Base-by-base conservation (phyloP, 2,888 invertebrate genomes). In the Tetheella fluctuosa region DNA sequence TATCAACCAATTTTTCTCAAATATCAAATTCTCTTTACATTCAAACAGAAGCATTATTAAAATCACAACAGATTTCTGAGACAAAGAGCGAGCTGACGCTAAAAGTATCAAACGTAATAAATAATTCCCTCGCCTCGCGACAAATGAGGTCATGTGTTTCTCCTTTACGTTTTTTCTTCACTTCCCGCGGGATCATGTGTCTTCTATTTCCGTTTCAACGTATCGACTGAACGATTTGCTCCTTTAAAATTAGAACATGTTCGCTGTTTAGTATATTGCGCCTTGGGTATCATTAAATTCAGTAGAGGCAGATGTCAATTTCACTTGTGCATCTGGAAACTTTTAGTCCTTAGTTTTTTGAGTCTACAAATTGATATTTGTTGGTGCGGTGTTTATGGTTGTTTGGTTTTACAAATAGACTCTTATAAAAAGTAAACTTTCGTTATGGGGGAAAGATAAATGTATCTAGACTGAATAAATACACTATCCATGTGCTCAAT, bases 101-200 rank as follows among this genome's bases (percentile, higher is more conserved):
- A 77, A 83, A 86, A 84, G 89, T 91, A 91, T 90, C 89, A 88
- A 86, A 89, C 81, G 85, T 84, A 90, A 92, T 93, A 93, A 93
- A 93, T 93, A 91, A 91, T 93, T 90, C 92, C 79, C 74, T 80
- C 84, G 78, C 80, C 83, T 82, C 84, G 81, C 89, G 91, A 93
- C 92, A 93, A 93, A 93, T 92, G 91, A 91, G 91, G 91, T 93
- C 93, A 92, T 93, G 83, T 92, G 93, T 93, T 93, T 90, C 90
- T 88, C 85, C 86, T 91, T 90, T 89, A 88, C 83, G 84, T 88
- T 92, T 93, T 92, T 90, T 90, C 84, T 79, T 71, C 75, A 78
- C 90, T 91, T 91, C 92, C 91, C 91, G 88, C 90, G 91, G 90
- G 91, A 90, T 91, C 91, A 88, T 91, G 86, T 91, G 91, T 90